phyloP scores from a whole-genome alignment of 2,113 vertebrate species.

The Upupa epops region DNA sequence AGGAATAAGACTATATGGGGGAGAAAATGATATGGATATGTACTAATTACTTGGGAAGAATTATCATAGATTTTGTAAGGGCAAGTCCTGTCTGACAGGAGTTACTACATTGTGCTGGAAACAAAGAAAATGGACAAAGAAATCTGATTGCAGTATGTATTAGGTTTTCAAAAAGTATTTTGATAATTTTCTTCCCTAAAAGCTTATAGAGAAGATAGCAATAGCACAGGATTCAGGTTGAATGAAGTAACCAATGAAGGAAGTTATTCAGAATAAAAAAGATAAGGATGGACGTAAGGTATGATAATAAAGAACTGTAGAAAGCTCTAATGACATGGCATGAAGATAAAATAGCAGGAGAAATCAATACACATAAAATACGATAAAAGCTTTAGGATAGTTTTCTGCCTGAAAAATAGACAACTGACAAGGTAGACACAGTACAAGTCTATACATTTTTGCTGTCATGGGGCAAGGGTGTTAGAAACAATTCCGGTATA shows the following conservation, averaged over 20 bases:
- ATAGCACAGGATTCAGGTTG: neutral
- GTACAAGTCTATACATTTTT: neutral
- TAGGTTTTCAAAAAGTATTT: neutral
- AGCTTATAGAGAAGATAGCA: neutral
- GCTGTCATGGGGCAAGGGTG: neutral
- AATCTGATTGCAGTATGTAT: neutral
- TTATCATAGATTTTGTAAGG: neutral
- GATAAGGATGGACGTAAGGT: neutral
- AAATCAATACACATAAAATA: neutral
- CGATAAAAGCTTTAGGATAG: neutral
- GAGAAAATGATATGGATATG: neutral
- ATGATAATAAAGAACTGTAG: neutral
- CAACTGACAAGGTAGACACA: neutral
- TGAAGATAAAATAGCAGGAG: neutral
- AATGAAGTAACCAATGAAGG: neutral
- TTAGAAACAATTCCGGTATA: neutral
- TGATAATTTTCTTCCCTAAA: neutral
- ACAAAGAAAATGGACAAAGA: neutral
- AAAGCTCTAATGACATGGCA: neutral
- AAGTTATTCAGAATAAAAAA: neutral
- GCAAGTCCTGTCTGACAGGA: neutral
- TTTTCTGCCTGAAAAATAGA: neutral
- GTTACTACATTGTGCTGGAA: neutral
- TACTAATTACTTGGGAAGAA: neutral
- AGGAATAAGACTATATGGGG: neutral